phyloP scores from a whole-genome alignment of 1,140 invertebrate genomes.

The Drosophila nikananu region DNA sequence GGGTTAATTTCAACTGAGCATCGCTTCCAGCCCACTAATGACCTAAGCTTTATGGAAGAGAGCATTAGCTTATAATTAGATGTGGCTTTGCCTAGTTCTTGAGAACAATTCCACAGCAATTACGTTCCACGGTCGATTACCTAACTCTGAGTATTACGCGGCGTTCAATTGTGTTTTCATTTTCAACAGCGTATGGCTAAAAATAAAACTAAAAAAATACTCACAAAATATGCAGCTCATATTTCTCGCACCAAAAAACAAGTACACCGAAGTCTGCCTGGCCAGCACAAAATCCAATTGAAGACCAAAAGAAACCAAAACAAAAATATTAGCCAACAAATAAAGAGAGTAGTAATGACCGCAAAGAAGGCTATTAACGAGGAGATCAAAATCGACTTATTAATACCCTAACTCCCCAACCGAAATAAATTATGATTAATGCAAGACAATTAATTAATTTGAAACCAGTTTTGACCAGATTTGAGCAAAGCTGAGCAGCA shows the following conservation, averaged over 20 bases:
- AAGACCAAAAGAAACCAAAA: constrained; percentile 42
- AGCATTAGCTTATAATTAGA: constrained; percentile 23
- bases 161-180: constrained; percentile 59
- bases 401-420: constrained; percentile 29
- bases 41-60: background rate
- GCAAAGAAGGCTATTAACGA: constrained; percentile 27
- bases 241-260: constrained; percentile 48
- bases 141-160: constrained; percentile 47
- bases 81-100: constrained; percentile 7
- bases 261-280: constrained; percentile 42
- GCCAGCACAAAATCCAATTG: constrained; percentile 35
- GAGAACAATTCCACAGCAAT: constrained; percentile 26
- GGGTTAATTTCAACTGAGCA: constrained; percentile 1
- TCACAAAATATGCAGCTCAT: constrained; percentile 61
- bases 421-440: constrained; percentile 6
- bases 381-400: constrained; percentile 11
- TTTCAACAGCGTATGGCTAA: constrained; percentile 39
- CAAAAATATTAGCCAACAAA: constrained; percentile 50
- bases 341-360: constrained; percentile 49
- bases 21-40: constrained; percentile 12
- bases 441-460: constrained; percentile 3
- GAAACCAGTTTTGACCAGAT: constrained; percentile 1
- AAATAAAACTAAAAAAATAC: constrained; percentile 46
- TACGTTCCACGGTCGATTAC: constrained; percentile 45
- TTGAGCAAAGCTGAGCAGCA: background rate